These are phyloP conservation scores for Drosophila lutescens DNA, from an alignment of 2,888 invertebrate genomes.

Conservation along the genomic window DNA sequence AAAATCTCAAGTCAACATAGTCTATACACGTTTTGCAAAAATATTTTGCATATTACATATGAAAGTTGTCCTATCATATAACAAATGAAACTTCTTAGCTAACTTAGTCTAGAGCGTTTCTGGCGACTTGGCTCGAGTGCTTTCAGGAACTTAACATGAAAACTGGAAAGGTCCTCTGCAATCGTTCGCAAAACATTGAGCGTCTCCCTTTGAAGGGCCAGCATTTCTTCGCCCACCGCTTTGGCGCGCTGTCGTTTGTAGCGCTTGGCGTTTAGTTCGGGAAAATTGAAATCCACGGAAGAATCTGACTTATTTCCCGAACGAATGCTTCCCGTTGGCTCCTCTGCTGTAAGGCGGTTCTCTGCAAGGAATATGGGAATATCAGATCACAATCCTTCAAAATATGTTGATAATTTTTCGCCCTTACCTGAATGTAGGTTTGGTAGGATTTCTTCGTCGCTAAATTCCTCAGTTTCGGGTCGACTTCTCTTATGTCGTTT, in stretches of 20 bases:
- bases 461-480: background rate
- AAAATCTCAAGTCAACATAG: background rate
- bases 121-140: background rate
- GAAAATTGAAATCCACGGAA: background rate
- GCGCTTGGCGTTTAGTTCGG: background rate
- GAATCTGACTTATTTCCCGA: background rate
- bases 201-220: conserved; percentile 8
- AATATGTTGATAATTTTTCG: background rate
- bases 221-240: conserved; percentile 4
- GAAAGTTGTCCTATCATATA: background rate
- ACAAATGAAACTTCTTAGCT: background rate
- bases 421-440: background rate
- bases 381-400: no score
- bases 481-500: background rate
- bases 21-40: background rate
- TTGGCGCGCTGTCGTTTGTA: background rate
- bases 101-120: background rate
- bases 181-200: conserved; percentile 8
- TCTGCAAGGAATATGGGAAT: background rate
- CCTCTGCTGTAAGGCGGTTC: no score
- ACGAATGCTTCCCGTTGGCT: background rate
- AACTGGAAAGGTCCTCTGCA: conserved; percentile 5
- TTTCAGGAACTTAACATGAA: background rate
- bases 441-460: background rate
- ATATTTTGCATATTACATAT: background rate